Evolutionary conservation across 2,888 invertebrate species (phyloP).

Genomic region (Hipparchia sbordonii): DNA sequence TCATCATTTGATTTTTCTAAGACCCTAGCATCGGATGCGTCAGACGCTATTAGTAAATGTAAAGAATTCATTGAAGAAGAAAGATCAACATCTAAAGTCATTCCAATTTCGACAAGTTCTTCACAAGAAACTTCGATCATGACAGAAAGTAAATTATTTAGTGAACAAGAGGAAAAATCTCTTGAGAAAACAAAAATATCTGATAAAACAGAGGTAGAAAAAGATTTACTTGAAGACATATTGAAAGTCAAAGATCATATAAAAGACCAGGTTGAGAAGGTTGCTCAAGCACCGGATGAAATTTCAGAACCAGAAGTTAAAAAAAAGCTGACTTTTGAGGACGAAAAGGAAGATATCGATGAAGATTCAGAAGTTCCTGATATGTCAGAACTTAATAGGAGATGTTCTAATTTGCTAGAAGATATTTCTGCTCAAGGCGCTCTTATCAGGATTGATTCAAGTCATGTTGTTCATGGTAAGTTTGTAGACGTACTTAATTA

Average conservation of each 20-base stretch:
- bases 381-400: conserved; percentile 75
- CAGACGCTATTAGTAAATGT: conserved; percentile 69
- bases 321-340: conserved; percentile 39
- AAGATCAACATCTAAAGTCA: conserved; percentile 62
- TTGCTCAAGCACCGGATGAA: conserved; percentile 58
- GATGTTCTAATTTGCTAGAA: conserved; percentile 78
- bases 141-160: conserved; percentile 72
- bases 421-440: conserved; percentile 77
- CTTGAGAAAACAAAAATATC: conserved; percentile 55
- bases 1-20: conserved; percentile 78
- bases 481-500: conserved; percentile 8
- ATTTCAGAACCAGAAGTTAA: conserved; percentile 48
- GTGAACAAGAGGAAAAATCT: conserved; percentile 68
- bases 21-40: conserved; percentile 76
- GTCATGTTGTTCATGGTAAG: conserved; percentile 76
- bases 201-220: conserved; percentile 55
- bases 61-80: conserved; percentile 73
- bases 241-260: conserved; percentile 52
- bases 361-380: conserved; percentile 63
- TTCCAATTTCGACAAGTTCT: conserved; percentile 64
- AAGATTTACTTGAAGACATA: conserved; percentile 51
- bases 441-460: conserved; percentile 75
- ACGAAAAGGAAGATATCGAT: conserved; percentile 40
- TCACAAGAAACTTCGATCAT: conserved; percentile 73
- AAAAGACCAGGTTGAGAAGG: conserved; percentile 58